Base-by-base conservation (phyloP, 2,888 invertebrate genomes). In the Phalera bucephala region DNA sequence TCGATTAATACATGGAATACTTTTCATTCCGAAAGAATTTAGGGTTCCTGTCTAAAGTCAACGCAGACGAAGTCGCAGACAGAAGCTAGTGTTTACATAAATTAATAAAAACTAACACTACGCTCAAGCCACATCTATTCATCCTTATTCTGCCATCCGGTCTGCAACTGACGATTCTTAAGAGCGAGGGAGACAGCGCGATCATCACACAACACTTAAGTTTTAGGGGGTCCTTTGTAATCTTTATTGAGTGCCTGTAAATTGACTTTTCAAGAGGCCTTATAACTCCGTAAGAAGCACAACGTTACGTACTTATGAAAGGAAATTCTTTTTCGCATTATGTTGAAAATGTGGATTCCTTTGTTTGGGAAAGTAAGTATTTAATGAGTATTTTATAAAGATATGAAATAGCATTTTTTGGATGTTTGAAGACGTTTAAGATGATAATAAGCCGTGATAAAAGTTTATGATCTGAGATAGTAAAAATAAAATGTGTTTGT, bases 231-330 rank as follows among this genome's bases (percentile, higher is more conserved):
- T 46, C 51, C 63, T 67, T 64, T 66, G 68, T 75, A 71, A 77
- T 72, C 68, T 64, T 66, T 69, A 72, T 72, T 67, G 71, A 72
- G 72, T 66, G 64, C 53, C 61, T 60, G 64, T 73, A 75, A 72
- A 75, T 77, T 71, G 67, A 71, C 72, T 70, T 66, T 54, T 50
- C 27, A 44, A 47, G 45, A 36, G 43, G 46, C 45, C 39, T 56
- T 46, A 48, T 38, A 60, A 52, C 46, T 56, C n/a, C 14, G 20
- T 19, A 39, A 27, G 29, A 33, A 33, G 36, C 11, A 19, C 19
- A 45, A 49, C 46, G 41, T 51, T 45, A 53, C 44, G 43, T 51
- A 28, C 36, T 36, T 37, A 14, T 26, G 25, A 39, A 33, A 19
- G 11, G 19, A 19, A 45, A 40, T 49, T 42, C 38, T 32, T 41